Base-by-base conservation (phyloP, 2,113 vertebrate species). In the Eclectus roratus region DNA sequence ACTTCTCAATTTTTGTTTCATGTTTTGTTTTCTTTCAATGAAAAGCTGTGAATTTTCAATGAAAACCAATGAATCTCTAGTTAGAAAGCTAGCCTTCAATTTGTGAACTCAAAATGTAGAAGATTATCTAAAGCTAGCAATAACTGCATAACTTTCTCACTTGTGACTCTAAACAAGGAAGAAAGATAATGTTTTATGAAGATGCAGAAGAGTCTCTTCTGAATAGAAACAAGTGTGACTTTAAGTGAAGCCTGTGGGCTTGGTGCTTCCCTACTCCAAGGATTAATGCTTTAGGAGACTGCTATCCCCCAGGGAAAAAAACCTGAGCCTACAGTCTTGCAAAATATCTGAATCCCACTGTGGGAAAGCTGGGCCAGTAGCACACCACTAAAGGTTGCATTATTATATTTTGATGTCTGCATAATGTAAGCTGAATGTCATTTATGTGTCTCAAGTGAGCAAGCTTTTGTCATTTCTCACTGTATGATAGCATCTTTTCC, bases 231-330 rank as follows among this genome's bases (percentile, higher is more conserved):
- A 44, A 20, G 11, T 13, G 2, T 65, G 31, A 15, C n/a, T 47
- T 61, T 37, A 49, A 52, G 24, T 49, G 50, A 74, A 66, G 14
- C 18, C n/a, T 58, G 3, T 49, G 50, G n/a, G 47, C 35, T 68
- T 76, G 43, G 17, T 61, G 37, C 52, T 76, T 10, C 15, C 33
- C 17, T 28, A 49, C 9, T 10, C n/a, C 17, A 20, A 25, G 21
- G 33, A 56, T 17, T 21, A 4, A 66, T 47, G 24, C 24, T 56
- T 23, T 63, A 56, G 21, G 28, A 80, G 21, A 37, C 31, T 85
- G 29, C 44, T 63, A 0, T 81, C 10, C 10, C 20, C 13, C 1
- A 7, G 21, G 1, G 21, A 8, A 6, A 11, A 49, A 17, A 0
- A 3, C 0, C 24, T 23, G 15, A 71, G 18, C 23, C 19, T 27